These are phyloP conservation scores for Chlorodrepanis virens DNA, from an alignment of 2,113 vertebrate species.

Conservation along the genomic window DNA sequence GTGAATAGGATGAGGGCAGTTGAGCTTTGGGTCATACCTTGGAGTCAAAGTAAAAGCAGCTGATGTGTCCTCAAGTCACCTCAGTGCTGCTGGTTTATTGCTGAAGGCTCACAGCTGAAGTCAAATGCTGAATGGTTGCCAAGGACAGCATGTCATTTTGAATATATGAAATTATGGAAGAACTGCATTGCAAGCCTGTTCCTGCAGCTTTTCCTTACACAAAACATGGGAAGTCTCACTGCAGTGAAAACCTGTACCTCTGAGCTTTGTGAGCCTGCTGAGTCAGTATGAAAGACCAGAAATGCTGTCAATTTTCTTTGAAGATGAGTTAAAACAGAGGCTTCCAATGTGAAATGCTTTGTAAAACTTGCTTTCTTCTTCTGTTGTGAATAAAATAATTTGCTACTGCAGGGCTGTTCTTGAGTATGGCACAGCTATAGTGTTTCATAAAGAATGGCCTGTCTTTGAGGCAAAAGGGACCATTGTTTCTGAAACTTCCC, in stretches of 20 bases:
- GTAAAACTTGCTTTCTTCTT: background rate
- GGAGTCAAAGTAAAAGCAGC: background rate
- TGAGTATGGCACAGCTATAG: background rate
- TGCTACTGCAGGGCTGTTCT: background rate
- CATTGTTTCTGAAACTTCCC: background rate
- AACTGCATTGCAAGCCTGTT: constrained; percentile 28
- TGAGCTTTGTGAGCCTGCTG: background rate
- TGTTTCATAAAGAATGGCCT: background rate
- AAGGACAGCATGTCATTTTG: constrained; percentile 44
- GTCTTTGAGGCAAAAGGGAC: background rate
- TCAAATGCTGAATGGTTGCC: constrained; percentile 33
- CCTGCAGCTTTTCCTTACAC: constrained; percentile 21
- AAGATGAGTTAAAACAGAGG: background rate
- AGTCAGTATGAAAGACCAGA: background rate
- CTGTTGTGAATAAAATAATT: constrained; percentile 5
- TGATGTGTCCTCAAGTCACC: constrained; percentile 51
- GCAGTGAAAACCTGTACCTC: background rate
- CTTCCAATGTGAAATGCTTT: background rate
- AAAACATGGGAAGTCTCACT: background rate
- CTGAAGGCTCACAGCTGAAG: constrained; percentile 34
- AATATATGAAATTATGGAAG: constrained; percentile 30
- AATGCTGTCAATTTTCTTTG: background rate
- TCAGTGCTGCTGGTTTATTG: constrained; percentile 22
- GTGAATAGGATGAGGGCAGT: background rate
- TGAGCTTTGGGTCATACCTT: background rate